These are phyloP conservation scores for Pelosia muscerda DNA, from an alignment of 2,888 invertebrate species.

Conservation along the genomic window DNA sequence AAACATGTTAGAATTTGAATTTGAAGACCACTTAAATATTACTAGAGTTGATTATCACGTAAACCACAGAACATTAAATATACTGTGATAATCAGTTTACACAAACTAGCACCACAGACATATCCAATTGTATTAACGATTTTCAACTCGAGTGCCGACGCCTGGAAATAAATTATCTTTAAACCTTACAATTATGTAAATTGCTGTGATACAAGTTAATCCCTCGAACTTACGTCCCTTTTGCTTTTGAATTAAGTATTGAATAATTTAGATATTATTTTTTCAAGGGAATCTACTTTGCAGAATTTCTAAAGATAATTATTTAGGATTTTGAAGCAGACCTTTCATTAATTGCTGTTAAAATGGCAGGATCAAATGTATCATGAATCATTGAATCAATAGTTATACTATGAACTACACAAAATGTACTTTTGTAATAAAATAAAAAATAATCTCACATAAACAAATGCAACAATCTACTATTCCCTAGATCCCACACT, in stretches of 20 bases:
- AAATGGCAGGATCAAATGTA: not conserved
- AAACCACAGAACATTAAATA: not conserved
- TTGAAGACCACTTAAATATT: too few relatives aligned
- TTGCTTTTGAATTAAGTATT: slow-evolving; percentile 3
- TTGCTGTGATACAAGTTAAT: not conserved
- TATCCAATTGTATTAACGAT: slow-evolving; percentile 1
- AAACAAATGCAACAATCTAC: too few relatives aligned
- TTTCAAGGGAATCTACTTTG: not conserved
- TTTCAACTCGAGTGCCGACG: not conserved
- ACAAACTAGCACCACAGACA: not conserved
- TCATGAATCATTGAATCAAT: not conserved
- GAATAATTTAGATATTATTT: not conserved
- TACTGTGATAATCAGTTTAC: not conserved
- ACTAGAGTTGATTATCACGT: not conserved
- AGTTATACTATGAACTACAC: not conserved
- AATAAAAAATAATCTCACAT: too few relatives aligned
- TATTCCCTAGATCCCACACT: too few relatives aligned
- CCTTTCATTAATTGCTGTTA: not conserved
- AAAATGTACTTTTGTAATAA: too few relatives aligned
- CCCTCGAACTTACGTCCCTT: slow-evolving; percentile 6
- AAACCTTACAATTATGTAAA: slow-evolving; percentile 14
- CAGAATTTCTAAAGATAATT: not conserved
- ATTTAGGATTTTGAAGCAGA: not conserved
- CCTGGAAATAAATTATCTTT: slow-evolving; percentile 7
- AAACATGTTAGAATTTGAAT: not conserved